Conservation (phyloP, 2,797 vertebrate species). For the Notolepis coatsorum region DNA sequence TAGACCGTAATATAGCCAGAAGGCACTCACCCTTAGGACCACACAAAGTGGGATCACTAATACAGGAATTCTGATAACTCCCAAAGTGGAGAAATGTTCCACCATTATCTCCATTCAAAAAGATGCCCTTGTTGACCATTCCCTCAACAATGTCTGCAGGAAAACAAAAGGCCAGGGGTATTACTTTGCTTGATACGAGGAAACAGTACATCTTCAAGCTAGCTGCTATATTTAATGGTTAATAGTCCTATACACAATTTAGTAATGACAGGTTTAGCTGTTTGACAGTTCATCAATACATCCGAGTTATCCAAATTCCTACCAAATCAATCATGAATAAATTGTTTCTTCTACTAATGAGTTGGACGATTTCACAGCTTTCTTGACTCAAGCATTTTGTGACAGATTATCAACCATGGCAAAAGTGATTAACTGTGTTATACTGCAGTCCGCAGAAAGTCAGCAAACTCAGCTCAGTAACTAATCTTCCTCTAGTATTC, state of each 20-base stretch:
- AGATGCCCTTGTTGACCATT: slow-evolving; percentile 93
- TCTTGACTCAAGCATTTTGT: slow-evolving; percentile 3
- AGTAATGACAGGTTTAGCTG: neutral
- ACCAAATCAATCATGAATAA: slow-evolving; percentile 5
- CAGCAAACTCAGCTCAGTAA: no score
- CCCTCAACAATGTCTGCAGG: slow-evolving; percentile 93
- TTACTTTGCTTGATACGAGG: slow-evolving; percentile 10
- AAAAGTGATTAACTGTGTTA: neutral
- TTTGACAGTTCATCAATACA: neutral
- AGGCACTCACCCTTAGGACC: slow-evolving; percentile 88
- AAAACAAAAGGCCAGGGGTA: slow-evolving; percentile 27
- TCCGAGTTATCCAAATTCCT: slow-evolving; percentile 1
- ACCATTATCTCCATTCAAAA: slow-evolving; percentile 85
- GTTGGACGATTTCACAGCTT: slow-evolving; percentile 17
- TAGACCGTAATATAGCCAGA: neutral
- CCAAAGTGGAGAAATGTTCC: slow-evolving; percentile 91
- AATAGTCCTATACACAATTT: neutral
- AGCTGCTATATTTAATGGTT: neutral
- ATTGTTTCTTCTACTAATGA: slow-evolving; percentile 3
- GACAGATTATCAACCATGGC: neutral
- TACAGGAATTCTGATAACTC: slow-evolving; percentile 89
- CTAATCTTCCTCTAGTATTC: no score
- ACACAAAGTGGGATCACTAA: slow-evolving; percentile 90
- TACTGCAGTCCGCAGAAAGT: neutral
- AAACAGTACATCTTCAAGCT: neutral